Conservation (phyloP, 2,888 invertebrate genomes). For the Pandemis heparana region DNA sequence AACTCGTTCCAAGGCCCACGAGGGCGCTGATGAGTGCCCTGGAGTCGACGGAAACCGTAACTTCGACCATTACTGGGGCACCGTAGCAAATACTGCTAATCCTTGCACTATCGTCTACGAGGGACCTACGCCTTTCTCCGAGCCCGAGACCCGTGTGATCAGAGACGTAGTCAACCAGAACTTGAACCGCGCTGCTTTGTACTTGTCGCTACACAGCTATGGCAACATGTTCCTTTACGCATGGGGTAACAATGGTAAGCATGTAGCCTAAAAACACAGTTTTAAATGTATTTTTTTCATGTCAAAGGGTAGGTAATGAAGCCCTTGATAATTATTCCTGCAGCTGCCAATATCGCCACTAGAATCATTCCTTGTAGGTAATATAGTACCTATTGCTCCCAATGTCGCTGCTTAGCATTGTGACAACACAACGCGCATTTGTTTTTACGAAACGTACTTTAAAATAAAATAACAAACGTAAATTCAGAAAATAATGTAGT, state of each 20-base stretch:
- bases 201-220: slow-evolving; percentile 91
- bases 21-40: slow-evolving; percentile 78
- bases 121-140: slow-evolving; percentile 88
- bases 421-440: too few species aligned
- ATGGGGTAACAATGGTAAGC: slow-evolving; percentile 87
- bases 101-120: slow-evolving; percentile 88
- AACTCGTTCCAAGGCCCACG: slow-evolving; percentile 84
- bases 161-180: slow-evolving; percentile 84
- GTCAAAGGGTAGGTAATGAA: too few species aligned
- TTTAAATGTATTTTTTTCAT: too few species aligned
- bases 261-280: background rate
- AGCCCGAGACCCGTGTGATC: slow-evolving; percentile 87
- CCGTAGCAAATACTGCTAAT: slow-evolving; percentile 71
- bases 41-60: slow-evolving; percentile 93
- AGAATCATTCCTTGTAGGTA: too few species aligned
- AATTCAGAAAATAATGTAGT: too few species aligned
- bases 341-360: too few species aligned
- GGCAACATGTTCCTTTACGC: slow-evolving; percentile 90
- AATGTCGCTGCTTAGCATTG: too few species aligned
- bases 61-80: slow-evolving; percentile 90
- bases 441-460: too few species aligned
- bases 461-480: too few species aligned
- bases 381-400: too few species aligned
- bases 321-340: too few species aligned
- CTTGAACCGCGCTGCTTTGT: slow-evolving; percentile 84